These are phyloP conservation scores for Chiridota heheva DNA, from an alignment of 35 echinoderm and acorn worm genomes.

Conservation along the genomic window DNA sequence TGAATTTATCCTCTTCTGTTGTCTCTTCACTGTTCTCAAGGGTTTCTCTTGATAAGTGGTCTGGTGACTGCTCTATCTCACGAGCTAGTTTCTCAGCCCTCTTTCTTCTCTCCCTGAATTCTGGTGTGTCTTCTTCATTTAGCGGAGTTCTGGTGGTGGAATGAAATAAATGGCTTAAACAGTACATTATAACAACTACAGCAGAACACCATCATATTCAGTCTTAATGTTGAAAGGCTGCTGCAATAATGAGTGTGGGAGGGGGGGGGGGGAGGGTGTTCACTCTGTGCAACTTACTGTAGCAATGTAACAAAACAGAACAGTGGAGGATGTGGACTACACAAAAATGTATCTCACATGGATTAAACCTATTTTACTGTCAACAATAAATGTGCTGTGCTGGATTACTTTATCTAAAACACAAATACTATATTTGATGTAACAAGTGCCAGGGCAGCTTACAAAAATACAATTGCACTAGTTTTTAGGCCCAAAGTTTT, in stretches of 20 bases:
- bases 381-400: too few relatives aligned
- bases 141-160: slow-evolving; percentile 53
- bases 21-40: slow-evolving; percentile 52
- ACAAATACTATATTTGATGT: too few relatives aligned
- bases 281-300: too few relatives aligned
- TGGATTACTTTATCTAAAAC: too few relatives aligned
- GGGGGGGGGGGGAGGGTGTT: not conserved
- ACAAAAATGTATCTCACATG: too few relatives aligned
- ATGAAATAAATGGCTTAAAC: not conserved
- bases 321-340: too few relatives aligned
- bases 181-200: not conserved
- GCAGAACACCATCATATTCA: not conserved
- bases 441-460: too few relatives aligned
- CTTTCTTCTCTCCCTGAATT: slow-evolving; percentile 50
- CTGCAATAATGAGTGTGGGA: not conserved
- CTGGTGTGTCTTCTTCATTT: slow-evolving; percentile 57
- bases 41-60: slow-evolving; percentile 8
- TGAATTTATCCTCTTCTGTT: slow-evolving; percentile 68
- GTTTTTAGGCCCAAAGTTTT: too few relatives aligned
- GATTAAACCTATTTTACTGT: too few relatives aligned
- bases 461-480: too few relatives aligned
- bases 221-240: not conserved
- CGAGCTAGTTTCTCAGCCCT: slow-evolving; percentile 64
- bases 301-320: too few relatives aligned
- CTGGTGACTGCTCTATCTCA: slow-evolving; percentile 53